phyloP scores from a whole-genome alignment of 2,888 invertebrate genomes.

The Andrena fulva region DNA sequence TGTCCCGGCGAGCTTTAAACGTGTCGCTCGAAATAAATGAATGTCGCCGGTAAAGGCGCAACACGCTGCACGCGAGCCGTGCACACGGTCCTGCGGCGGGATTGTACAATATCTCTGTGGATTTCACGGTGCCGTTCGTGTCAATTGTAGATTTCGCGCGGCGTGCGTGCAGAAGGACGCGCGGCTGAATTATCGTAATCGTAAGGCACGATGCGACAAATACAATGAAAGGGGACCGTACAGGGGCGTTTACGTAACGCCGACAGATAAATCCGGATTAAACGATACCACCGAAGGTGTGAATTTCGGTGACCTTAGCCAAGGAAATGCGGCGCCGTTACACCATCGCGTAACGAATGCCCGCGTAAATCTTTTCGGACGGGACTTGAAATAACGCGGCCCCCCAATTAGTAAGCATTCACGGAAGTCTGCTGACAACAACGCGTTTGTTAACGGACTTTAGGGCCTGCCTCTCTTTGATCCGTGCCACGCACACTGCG shows the following conservation, averaged over 20 bases:
- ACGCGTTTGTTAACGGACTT: slow-evolving; percentile 52
- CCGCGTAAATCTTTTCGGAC: background rate
- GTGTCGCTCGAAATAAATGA: slow-evolving; percentile 65
- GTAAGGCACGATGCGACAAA: slow-evolving; percentile 5
- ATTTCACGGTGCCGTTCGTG: slow-evolving; percentile 37
- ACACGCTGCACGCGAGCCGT: slow-evolving; percentile 18
- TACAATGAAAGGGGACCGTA: slow-evolving; percentile 15
- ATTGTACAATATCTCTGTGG: slow-evolving; percentile 59
- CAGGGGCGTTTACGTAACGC: slow-evolving; percentile 11
- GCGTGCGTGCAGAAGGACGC: background rate
- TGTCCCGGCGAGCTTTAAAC: slow-evolving; percentile 74
- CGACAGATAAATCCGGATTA: slow-evolving; percentile 10
- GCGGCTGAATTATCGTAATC: slow-evolving; percentile 27
- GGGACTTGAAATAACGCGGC: slow-evolving; percentile 30
- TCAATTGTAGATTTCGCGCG: slow-evolving; percentile 37
- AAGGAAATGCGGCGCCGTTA: background rate
- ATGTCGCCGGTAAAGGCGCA: slow-evolving; percentile 53
- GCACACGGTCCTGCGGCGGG: slow-evolving; percentile 48
- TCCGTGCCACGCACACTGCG: slow-evolving; percentile 28
- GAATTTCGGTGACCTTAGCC: slow-evolving; percentile 6
- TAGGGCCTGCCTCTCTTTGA: slow-evolving; percentile 49
- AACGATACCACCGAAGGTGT: slow-evolving; percentile 11
- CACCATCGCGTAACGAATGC: background rate
- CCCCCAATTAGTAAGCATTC: slow-evolving; percentile 37
- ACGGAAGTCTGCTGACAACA: slow-evolving; percentile 52